Conservation (phyloP, 92 coral and sea anemone genomes). For the Muricea muricata region DNA sequence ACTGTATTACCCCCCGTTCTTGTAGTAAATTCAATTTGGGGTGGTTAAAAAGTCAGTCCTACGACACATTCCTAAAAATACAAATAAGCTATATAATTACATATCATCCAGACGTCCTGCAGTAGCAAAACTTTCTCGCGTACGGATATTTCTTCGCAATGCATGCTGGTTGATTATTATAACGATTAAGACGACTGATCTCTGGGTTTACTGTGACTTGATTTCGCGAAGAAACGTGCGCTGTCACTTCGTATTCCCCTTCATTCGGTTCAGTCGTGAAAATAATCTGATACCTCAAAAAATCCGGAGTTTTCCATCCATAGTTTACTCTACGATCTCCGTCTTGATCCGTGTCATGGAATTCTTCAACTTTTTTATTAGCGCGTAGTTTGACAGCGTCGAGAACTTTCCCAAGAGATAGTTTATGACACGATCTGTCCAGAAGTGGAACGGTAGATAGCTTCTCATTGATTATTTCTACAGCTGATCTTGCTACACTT, state of each 20-base stretch:
- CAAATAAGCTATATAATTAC: background rate
- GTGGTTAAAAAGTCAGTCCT: no score
- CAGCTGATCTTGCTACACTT: constrained; percentile 68
- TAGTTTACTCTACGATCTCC: constrained; percentile 67
- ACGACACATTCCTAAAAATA: no score
- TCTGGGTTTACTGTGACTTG: constrained; percentile 71
- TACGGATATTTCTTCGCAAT: constrained; percentile 71
- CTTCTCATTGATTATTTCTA: constrained; percentile 60
- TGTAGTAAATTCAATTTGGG: no score
- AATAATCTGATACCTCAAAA: constrained; percentile 72
- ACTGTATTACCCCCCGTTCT: no score
- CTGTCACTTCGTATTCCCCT: constrained; percentile 84
- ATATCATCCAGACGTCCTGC: constrained; percentile 17
- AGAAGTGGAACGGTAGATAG: constrained; percentile 58
- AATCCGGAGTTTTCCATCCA: constrained; percentile 69
- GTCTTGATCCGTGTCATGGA: constrained; percentile 76
- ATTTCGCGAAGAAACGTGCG: constrained; percentile 1
- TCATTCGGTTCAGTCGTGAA: constrained; percentile 75
- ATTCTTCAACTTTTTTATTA: constrained; percentile 71
- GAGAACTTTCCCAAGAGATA: constrained; percentile 59
- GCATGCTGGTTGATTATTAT: constrained; percentile 82
- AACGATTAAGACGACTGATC: constrained; percentile 84
- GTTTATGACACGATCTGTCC: constrained; percentile 54
- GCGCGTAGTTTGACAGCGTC: constrained; percentile 68
- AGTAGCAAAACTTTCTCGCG: constrained; percentile 78